Conservation (phyloP, 2,113 vertebrate genomes). For the Thermophis baileyi region DNA sequence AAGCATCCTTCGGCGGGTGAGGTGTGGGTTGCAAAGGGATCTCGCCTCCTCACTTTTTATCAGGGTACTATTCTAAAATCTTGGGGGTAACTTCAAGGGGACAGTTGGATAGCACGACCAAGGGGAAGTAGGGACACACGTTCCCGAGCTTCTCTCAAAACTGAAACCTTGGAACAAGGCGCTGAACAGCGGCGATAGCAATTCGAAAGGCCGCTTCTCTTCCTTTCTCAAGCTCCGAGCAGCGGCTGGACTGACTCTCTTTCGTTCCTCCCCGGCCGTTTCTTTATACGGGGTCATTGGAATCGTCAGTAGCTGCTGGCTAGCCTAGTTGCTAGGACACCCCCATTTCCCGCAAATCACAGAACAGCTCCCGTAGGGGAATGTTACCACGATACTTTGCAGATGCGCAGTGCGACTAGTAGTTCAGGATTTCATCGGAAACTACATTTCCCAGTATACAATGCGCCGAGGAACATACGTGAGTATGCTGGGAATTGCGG, state of each 20-base stretch:
- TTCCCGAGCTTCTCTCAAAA: neutral
- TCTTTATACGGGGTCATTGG: neutral
- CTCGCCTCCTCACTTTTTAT: neutral
- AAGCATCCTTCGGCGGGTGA: constrained; percentile 62
- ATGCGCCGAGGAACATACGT: accelerated
- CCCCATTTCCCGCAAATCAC: neutral
- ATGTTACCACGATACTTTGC: neutral
- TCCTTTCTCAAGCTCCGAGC: neutral
- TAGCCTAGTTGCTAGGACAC: constrained; percentile 12
- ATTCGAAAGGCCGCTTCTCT: neutral
- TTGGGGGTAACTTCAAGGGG: neutral
- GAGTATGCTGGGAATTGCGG: constrained; percentile 31
- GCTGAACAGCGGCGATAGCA: neutral
- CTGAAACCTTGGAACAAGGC: neutral
- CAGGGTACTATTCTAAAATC: neutral
- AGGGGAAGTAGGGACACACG: neutral
- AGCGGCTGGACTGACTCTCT: neutral
- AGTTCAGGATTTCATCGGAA: accelerated
- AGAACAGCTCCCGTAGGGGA: neutral
- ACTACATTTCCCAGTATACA: constrained; percentile 34
- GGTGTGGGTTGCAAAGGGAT: neutral
- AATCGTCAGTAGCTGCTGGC: neutral
- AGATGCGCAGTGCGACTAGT: neutral
- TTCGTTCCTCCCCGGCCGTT: neutral
- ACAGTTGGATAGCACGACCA: neutral